phyloP scores from a whole-genome alignment of 2,888 invertebrate genomes.

The Sinelater perroti region DNA sequence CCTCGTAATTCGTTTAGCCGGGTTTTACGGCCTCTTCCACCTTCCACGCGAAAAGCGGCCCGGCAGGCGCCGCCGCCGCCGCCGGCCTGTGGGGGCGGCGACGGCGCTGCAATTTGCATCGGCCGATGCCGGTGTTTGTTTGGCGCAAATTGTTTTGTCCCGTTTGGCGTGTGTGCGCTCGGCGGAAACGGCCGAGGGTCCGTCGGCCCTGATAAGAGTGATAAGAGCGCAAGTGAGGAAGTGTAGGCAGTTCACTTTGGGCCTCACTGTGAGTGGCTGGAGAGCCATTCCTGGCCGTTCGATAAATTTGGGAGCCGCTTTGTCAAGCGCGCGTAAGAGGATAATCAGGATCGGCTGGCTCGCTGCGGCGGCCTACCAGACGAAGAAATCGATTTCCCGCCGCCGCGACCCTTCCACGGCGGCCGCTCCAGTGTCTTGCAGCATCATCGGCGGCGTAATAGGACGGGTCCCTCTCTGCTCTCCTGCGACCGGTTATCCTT shows the following conservation, averaged over 20 bases:
- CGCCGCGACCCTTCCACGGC: background rate
- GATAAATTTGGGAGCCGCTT: constrained; percentile 39
- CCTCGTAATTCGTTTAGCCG: background rate
- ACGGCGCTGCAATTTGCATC: background rate
- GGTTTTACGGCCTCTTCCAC: background rate
- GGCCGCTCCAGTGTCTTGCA: background rate
- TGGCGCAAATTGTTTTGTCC: constrained; percentile 16
- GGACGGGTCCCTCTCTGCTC: constrained; percentile 2
- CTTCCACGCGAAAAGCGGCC: background rate
- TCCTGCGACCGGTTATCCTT: constrained; percentile 18
- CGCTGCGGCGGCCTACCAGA: constrained; percentile 9
- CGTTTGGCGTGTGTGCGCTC: constrained; percentile 7
- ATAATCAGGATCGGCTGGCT: constrained; percentile 28
- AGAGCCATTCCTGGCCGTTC: constrained; percentile 38
- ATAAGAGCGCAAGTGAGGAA: constrained; percentile 41
- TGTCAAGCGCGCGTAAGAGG: constrained; percentile 33
- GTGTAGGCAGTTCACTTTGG: constrained; percentile 40
- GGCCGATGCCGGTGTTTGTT: constrained; percentile 8
- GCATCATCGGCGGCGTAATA: constrained; percentile 5
- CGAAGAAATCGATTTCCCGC: constrained; percentile 9
- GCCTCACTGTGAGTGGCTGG: constrained; percentile 39
- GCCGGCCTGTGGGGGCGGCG: background rate
- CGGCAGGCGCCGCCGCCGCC: background rate
- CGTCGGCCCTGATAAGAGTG: constrained; percentile 38
- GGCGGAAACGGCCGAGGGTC: constrained; percentile 29